Conservation (phyloP, 1,140 invertebrate species). For the Hylaeus volcanicus region DNA sequence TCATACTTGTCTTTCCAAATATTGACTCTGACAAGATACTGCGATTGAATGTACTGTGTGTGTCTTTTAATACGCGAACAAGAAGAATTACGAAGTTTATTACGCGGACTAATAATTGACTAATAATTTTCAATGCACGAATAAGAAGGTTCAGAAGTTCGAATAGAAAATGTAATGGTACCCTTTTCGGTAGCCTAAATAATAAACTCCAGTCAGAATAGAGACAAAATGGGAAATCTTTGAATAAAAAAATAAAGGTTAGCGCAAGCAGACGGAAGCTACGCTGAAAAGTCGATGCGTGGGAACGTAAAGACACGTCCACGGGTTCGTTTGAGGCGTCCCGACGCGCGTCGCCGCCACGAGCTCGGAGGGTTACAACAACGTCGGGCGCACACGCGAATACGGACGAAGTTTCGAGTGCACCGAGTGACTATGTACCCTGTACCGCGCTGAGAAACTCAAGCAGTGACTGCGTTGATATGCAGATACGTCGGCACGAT, state of each 20-base stretch:
- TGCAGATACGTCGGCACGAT: constrained; percentile 15
- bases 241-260: too few species aligned
- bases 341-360: constrained; percentile 14
- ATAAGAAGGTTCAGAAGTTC: too few species aligned
- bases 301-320: neutral
- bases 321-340: constrained; percentile 40
- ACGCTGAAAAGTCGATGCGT: constrained; percentile 12
- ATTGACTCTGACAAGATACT: too few species aligned
- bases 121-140: too few species aligned
- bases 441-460: constrained; percentile 29
- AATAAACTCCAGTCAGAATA: too few species aligned
- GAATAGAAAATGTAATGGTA: too few species aligned
- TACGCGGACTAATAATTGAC: too few species aligned
- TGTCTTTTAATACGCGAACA: too few species aligned
- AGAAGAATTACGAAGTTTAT: too few species aligned
- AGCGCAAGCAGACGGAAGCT: neutral
- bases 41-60: too few species aligned
- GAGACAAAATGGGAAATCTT: neutral
- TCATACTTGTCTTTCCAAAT: too few species aligned
- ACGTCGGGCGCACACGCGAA: constrained; percentile 35
- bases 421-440: constrained; percentile 29
- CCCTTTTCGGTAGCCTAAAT: too few species aligned
- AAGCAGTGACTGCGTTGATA: constrained; percentile 40
- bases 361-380: constrained; percentile 21
- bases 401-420: constrained; percentile 32